phyloP scores from a whole-genome alignment of 2,113 vertebrate genomes.

The Diglossa brunneiventris region DNA sequence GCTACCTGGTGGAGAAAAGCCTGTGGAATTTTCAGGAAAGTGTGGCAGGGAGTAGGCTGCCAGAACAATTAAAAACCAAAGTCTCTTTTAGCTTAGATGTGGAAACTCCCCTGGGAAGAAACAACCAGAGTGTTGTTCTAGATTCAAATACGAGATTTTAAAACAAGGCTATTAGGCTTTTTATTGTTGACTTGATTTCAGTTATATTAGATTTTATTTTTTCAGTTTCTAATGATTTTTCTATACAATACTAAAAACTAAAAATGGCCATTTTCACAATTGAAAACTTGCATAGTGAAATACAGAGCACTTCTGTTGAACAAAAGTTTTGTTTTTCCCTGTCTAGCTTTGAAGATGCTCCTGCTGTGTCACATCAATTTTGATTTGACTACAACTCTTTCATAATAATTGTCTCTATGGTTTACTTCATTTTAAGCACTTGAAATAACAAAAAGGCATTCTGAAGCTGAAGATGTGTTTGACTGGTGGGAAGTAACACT shows the following conservation, averaged over 20 bases:
- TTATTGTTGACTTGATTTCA: neutral
- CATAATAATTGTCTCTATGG: neutral
- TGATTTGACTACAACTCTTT: neutral
- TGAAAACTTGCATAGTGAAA: neutral
- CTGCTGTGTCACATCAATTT: neutral
- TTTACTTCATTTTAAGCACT: neutral
- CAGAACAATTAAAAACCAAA: neutral
- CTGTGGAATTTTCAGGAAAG: constrained; percentile 10
- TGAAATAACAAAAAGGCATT: neutral
- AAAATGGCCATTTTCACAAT: neutral
- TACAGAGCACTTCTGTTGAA: neutral
- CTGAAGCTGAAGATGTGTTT: neutral
- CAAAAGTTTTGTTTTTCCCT: neutral
- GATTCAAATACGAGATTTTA: neutral
- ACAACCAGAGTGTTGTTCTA: neutral
- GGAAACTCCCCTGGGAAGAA: neutral
- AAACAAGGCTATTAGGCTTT: neutral
- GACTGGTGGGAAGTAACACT: neutral
- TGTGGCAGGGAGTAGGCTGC: neutral
- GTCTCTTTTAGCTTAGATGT: neutral
- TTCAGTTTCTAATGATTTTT: neutral
- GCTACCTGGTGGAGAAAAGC: neutral
- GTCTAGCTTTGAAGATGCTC: neutral
- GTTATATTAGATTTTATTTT: neutral
- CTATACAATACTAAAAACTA: neutral